Base-by-base conservation (phyloP, 1,140 invertebrate genomes). In the Riptortus pedestris region DNA sequence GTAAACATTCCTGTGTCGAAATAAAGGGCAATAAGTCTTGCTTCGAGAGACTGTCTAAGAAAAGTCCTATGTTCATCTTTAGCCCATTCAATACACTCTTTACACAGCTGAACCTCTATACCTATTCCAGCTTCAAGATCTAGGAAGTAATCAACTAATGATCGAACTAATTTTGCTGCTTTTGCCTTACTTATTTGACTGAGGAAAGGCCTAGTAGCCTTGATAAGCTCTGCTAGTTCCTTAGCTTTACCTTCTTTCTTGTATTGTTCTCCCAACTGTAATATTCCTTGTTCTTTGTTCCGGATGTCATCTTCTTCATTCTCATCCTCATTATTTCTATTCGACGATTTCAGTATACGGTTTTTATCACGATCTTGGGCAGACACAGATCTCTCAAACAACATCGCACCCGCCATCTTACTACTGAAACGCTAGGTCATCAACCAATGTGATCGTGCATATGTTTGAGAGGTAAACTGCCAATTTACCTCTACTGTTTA, bases 41-140 rank as follows among this genome's bases (percentile, higher is more conserved):
- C 88, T 77, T 99, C 94, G 67, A 99, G 76, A 9, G 93, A 93
- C 76, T 99, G 97, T 71, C 97, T 80, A 24, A 99, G 78, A 77
- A 98, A 99, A 20, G 93, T 98, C 68, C 96, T 83, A 66, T 93
- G 90, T 73, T 99, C 96, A 74, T 94, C 87, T 75, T 96, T 96
- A 20, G 97, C 95, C 96, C 96, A 99, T 79, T 96, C 91, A 79
- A 99, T 99, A 78, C 95, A 98, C 78, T 99, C 96, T 78, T 94
- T 89, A 73, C 87, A 91, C 43, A 93, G 77, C 75, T 93, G 88
- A 66, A 85, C 81, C 80, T 92, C 93, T 64, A 91, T 89, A 31
- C 93, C 93, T 69, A 91, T 95, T 33, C 85, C 87, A 66, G 90
- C 91, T 76, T 97, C 93, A 74, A 99, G 84, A 76, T 98, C 95